A percentile compares a stretch with the other conserved stretches of the same genome.
Conservation (phyloP, 2,888 invertebrate genomes). For the Ophion ventricosus region DNA sequence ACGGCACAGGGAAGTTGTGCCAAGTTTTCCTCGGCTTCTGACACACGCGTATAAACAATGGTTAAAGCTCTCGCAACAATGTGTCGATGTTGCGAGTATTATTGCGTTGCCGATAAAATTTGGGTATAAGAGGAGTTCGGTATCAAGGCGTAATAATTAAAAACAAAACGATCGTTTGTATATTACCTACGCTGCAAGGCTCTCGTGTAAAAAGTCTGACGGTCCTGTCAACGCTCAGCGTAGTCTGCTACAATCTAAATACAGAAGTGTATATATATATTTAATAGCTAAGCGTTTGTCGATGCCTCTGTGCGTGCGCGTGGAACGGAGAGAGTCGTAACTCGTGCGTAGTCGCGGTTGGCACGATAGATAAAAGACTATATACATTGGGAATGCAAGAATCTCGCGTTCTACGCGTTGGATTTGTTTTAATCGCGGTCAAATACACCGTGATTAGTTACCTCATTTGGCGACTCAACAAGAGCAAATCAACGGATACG, state of each 20-base stretch:
- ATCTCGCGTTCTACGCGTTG: slow-evolving; percentile 72
- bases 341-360: neutral
- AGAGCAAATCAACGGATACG: slow-evolving; percentile 54
- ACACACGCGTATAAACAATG: slow-evolving; percentile 53
- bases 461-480: slow-evolving; percentile 72
- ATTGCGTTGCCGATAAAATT: slow-evolving; percentile 7
- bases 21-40: slow-evolving; percentile 32
- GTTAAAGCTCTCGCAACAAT: slow-evolving; percentile 47
- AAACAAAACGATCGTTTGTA: neutral
- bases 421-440: slow-evolving; percentile 74
- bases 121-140: neutral
- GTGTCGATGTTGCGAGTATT: slow-evolving; percentile 20
- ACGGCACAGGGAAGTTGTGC: slow-evolving; percentile 1
- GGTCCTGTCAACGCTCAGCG: slow-evolving; percentile 10
- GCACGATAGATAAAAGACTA: slow-evolving; percentile 13
- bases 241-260: slow-evolving; percentile 10
- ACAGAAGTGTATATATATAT: neutral
- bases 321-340: slow-evolving; percentile 4
- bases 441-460: slow-evolving; percentile 77
- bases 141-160: neutral
- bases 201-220: neutral
- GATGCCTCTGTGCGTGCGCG: slow-evolving; percentile 23
- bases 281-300: neutral
- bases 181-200: neutral
- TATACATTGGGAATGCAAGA: slow-evolving; percentile 65